phyloP scores from a whole-genome alignment of 2,888 invertebrate genomes.

The Conomelus anceps region DNA sequence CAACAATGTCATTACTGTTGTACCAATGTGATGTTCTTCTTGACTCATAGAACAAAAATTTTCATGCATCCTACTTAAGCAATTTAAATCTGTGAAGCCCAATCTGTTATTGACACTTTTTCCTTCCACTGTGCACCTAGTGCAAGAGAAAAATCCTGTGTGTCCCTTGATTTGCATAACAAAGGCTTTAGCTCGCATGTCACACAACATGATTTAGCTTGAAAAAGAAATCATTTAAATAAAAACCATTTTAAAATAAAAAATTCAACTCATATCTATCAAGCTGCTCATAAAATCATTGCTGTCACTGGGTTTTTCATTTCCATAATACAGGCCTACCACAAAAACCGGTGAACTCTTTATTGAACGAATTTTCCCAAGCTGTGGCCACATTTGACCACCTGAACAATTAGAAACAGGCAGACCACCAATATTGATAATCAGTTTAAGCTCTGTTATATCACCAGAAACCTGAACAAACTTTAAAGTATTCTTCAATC shows the following conservation, averaged over 20 bases:
- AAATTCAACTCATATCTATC: constrained; percentile 6
- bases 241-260: no score
- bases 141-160: constrained; percentile 23
- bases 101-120: constrained; percentile 20
- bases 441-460: neutral
- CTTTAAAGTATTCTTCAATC: neutral
- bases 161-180: constrained; percentile 19
- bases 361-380: constrained; percentile 15
- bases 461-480: neutral
- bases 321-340: constrained; percentile 21
- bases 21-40: constrained; percentile 31
- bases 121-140: constrained; percentile 29
- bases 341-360: constrained; percentile 1
- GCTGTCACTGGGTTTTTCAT: constrained; percentile 6
- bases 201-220: constrained; percentile 3
- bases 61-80: constrained; percentile 24
- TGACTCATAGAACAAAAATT: constrained; percentile 26
- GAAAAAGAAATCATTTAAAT: neutral
- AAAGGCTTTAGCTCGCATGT: constrained; percentile 24
- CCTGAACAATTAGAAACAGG: neutral
- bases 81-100: constrained; percentile 22
- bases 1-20: constrained; percentile 33
- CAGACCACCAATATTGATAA: constrained; percentile 11
- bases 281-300: constrained; percentile 16
- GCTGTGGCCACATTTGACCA: neutral